A percentile compares a stretch with the other conserved stretches of the same genome.
Conservation (phyloP, 1,140 invertebrate genomes). For the Sesamia nonagrioides region DNA sequence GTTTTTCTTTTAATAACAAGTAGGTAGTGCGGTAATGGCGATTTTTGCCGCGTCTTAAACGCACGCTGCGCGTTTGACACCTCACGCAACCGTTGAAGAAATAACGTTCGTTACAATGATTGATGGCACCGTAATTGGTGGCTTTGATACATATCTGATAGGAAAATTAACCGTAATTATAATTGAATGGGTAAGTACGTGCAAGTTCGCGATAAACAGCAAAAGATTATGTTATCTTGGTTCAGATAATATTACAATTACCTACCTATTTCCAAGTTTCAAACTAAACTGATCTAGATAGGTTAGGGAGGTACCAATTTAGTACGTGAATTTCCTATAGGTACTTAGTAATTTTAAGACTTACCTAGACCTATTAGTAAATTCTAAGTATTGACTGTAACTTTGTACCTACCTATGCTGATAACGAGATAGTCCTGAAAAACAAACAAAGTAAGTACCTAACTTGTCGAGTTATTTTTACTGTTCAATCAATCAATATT, state of each 20-base stretch:
- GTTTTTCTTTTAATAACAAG: constrained; percentile 63
- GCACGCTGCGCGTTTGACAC: constrained; percentile 70
- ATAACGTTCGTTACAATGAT: constrained; percentile 51
- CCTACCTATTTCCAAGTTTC: background rate
- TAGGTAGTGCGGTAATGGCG: constrained; percentile 61
- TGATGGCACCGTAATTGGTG: constrained; percentile 53
- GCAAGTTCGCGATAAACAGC: constrained; percentile 15
- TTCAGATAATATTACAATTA: background rate
- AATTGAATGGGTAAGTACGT: background rate
- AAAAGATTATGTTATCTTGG: constrained; percentile 6
- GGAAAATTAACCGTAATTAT: constrained; percentile 7
- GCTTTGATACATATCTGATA: constrained; percentile 50
- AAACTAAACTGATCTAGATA: too few relatives aligned
- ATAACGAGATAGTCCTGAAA: background rate
- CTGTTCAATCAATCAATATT: too few relatives aligned
- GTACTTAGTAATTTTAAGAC: background rate
- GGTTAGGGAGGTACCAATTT: too few relatives aligned
- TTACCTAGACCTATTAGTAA: too few relatives aligned
- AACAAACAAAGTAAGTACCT: too few relatives aligned
- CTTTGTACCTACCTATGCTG: too few relatives aligned
- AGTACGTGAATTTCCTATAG: too few relatives aligned
- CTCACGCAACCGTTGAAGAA: constrained; percentile 71
- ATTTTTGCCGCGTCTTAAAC: constrained; percentile 71
- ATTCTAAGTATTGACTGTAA: background rate
- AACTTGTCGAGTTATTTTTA: too few relatives aligned